Percentiles rank a stretch among this genome's conserved stretches.
These are phyloP conservation scores for Acromyrmex echinatior DNA, from an alignment of 1,140 invertebrate species.

Conservation along the genomic window DNA sequence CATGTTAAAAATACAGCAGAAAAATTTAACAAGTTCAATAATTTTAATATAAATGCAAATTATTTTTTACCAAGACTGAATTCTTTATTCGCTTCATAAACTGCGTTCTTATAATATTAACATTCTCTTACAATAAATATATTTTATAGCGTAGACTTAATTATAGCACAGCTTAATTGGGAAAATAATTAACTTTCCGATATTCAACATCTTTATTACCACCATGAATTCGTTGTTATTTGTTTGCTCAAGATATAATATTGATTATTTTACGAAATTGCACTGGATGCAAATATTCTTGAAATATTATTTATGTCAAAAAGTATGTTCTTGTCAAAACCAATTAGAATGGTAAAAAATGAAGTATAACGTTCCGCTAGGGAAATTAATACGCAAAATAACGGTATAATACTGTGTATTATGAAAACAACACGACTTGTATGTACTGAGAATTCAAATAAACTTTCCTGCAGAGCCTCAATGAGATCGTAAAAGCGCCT, in stretches of 20 bases:
- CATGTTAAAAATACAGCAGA: too few species aligned
- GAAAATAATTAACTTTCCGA: not conserved
- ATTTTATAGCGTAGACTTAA: not conserved
- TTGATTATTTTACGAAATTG: not conserved
- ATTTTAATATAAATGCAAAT: too few species aligned
- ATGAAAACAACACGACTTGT: conserved; percentile 22
- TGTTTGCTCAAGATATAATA: not conserved
- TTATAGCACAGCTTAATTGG: too few species aligned
- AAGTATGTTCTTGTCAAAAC: not conserved
- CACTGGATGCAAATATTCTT: not conserved
- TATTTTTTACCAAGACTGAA: not conserved
- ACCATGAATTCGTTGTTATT: not conserved
- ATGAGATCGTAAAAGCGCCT: conserved; percentile 46
- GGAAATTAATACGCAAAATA: not conserved
- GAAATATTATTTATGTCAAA: not conserved
- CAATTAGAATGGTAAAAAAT: not conserved
- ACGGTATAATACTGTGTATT: not conserved
- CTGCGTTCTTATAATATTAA: not conserved
- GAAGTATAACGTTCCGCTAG: not conserved
- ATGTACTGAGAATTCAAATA: conserved; percentile 23
- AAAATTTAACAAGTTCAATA: too few species aligned
- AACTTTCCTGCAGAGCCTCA: conserved; percentile 1
- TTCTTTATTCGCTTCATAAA: not conserved
- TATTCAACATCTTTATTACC: not conserved
- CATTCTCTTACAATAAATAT: not conserved